Evolutionary conservation across 2,888 invertebrate species (phyloP).

Genomic region (Onthophagus sagittarius): DNA sequence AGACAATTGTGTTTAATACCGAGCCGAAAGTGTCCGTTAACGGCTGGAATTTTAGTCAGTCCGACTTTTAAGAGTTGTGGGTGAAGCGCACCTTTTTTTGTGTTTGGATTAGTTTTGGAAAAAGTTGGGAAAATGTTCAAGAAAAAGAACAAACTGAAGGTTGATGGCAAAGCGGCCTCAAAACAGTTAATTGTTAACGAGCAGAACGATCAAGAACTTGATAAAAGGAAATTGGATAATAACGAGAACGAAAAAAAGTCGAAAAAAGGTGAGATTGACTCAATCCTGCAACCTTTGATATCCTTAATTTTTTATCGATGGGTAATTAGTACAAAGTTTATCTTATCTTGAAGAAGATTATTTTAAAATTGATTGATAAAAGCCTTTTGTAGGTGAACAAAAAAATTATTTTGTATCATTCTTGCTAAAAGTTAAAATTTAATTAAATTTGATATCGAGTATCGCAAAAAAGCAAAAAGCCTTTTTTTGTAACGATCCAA

Average conservation of each 20-base stretch:
- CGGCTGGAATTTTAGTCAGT: not conserved
- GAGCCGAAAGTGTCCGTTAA: not conserved
- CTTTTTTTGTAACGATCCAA: too few species aligned
- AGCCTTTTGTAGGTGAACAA: too few species aligned
- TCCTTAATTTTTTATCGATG: conserved; percentile 9
- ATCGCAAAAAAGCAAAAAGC: too few species aligned
- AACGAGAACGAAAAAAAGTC: conserved; percentile 43
- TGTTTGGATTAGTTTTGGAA: not conserved
- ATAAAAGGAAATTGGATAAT: conserved; percentile 52
- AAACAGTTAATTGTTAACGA: conserved; percentile 58
- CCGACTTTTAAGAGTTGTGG: too few species aligned
- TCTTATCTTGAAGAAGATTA: not conserved
- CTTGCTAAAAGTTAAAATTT: too few species aligned
- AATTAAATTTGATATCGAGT: too few species aligned
- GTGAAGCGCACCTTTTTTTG: not conserved
- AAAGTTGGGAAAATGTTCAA: conserved; percentile 27
- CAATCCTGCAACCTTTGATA: not conserved
- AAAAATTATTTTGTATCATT: too few species aligned
- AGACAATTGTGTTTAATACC: not conserved
- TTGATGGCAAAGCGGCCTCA: conserved; percentile 37
- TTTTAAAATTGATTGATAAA: too few species aligned
- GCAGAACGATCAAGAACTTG: conserved; percentile 55
- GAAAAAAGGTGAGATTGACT: conserved; percentile 30
- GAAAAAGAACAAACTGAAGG: conserved; percentile 39
- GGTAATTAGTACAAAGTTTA: not conserved